Conservation (phyloP, 2,113 vertebrate genomes). For the Macquaria australasica region DNA sequence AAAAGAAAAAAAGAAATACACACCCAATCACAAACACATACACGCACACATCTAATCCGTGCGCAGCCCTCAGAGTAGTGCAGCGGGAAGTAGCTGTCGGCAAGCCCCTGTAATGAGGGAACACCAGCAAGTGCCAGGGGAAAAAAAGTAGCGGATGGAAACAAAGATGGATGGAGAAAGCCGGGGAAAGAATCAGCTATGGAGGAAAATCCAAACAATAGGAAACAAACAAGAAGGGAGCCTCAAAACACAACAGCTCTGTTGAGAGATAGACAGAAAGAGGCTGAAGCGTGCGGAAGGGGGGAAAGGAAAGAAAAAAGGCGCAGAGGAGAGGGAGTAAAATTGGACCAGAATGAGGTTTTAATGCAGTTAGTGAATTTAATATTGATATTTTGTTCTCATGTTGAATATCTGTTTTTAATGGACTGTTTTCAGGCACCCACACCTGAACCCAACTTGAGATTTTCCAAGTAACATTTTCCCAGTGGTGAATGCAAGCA, state of each 20-base stretch:
- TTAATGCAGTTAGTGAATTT: constrained; percentile 30
- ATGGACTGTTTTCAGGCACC: neutral
- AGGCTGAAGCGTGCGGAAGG: neutral
- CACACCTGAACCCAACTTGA: neutral
- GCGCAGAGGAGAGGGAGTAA: neutral
- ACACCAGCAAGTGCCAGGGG: constrained; percentile 54
- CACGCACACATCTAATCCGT: constrained; percentile 36
- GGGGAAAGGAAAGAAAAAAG: neutral
- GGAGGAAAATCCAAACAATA: constrained; percentile 67
- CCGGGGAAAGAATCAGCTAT: constrained; percentile 36
- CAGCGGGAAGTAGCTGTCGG: constrained; percentile 33
- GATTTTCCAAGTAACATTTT: neutral
- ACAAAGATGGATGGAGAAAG: constrained; percentile 56
- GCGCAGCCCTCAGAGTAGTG: constrained; percentile 31
- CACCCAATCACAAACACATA: neutral
- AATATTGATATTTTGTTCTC: constrained; percentile 14
- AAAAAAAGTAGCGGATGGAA: constrained; percentile 52
- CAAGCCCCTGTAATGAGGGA: constrained; percentile 63
- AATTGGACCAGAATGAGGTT: constrained; percentile 9
- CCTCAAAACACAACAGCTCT: constrained; percentile 30
- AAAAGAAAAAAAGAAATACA: neutral
- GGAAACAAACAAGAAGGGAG: constrained; percentile 56
- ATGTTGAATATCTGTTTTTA: neutral
- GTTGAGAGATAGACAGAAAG: constrained; percentile 26
- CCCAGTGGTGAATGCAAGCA: neutral